Evolutionary conservation across 2,113 vertebrate genomes (phyloP).

Genomic region (Austrofundulus limnaeus): DNA sequence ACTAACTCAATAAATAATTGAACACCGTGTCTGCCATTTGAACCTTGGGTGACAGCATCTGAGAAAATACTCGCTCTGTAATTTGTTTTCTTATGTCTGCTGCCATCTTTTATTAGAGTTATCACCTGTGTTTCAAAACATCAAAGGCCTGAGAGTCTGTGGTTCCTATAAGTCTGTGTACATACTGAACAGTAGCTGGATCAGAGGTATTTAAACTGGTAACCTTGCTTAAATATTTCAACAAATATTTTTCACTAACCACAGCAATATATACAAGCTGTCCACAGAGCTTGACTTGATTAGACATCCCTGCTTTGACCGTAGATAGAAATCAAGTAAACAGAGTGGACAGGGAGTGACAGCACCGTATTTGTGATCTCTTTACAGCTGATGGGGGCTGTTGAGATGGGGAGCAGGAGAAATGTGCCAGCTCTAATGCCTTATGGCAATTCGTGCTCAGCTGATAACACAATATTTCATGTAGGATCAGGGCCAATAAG

Average conservation of each 20-base stretch:
- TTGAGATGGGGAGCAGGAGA: constrained; percentile 45
- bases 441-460: constrained; percentile 73
- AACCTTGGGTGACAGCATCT: constrained; percentile 64
- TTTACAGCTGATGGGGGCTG: constrained; percentile 42
- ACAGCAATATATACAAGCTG: constrained; percentile 27
- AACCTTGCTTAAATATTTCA: background rate
- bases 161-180: background rate
- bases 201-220: background rate
- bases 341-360: constrained; percentile 58
- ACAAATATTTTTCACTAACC: constrained; percentile 14
- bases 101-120: constrained; percentile 64
- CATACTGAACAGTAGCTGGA: background rate
- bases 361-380: constrained; percentile 62
- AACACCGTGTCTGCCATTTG: constrained; percentile 62
- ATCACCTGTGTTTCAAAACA: constrained; percentile 50
- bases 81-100: constrained; percentile 69
- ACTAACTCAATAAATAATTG: constrained; percentile 75
- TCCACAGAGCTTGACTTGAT: constrained; percentile 29
- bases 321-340: constrained; percentile 52
- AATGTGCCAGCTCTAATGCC: constrained; percentile 70
- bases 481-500: constrained; percentile 75
- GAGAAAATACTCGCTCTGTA: constrained; percentile 60
- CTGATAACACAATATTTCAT: constrained; percentile 79
- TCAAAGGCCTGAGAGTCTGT: constrained; percentile 15
- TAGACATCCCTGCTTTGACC: constrained; percentile 44